Evolutionary conservation across 1,140 invertebrate species (phyloP).

Genomic region (Eriocheir sinensis): DNA sequence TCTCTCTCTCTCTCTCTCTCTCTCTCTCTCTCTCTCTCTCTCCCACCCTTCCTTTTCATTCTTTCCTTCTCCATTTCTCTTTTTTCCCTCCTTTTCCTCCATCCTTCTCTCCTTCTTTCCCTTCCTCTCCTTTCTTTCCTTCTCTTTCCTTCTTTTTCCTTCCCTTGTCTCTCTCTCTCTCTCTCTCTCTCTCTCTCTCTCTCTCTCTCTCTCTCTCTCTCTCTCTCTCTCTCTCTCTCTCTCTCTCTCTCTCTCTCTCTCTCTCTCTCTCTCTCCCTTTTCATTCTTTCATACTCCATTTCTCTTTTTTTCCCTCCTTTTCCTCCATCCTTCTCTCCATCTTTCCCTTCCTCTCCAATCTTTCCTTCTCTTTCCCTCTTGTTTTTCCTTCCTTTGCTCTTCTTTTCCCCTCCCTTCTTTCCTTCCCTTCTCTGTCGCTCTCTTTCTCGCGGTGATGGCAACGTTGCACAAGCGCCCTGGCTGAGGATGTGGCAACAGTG

Average conservation of each 20-base stretch:
- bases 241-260: background rate
- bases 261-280: background rate
- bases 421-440: background rate
- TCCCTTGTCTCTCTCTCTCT: background rate
- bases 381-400: background rate
- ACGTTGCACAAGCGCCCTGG: too few species aligned
- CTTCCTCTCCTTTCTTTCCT: background rate
- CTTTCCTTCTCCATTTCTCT: background rate
- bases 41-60: background rate
- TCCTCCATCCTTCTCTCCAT: background rate
- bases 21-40: background rate
- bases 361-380: background rate
- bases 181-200: constrained; percentile 5
- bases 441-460: too few species aligned
- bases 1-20: background rate
- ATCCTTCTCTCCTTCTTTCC: background rate
- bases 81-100: background rate
- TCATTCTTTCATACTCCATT: background rate
- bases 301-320: constrained; percentile 15
- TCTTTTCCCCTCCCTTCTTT: background rate
- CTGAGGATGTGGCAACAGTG: too few species aligned
- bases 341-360: background rate
- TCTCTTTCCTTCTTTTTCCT: constrained; percentile 12
- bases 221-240: background rate
- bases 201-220: background rate